phyloP scores from a whole-genome alignment of 2,888 invertebrate species.

The Sinodicranocentrus sp. region DNA sequence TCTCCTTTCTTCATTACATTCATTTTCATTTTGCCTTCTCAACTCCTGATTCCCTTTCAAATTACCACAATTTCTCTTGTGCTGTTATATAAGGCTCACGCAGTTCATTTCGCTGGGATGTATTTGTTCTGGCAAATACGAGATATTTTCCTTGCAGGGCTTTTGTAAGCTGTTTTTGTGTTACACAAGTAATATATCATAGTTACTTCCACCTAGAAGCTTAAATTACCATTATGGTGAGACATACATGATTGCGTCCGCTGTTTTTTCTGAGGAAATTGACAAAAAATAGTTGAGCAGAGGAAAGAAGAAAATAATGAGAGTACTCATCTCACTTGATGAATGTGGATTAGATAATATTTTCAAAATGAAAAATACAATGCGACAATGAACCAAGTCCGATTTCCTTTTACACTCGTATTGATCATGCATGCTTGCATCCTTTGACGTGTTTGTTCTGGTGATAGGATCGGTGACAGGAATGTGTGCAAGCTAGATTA shows the following conservation, averaged over 20 bases:
- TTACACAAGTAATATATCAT: neutral
- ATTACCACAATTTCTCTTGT: constrained; percentile 2
- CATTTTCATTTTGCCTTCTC: neutral
- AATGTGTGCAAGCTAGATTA: too few species aligned
- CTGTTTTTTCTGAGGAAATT: constrained; percentile 26
- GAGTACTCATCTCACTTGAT: constrained; percentile 16
- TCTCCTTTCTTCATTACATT: constrained; percentile 11
- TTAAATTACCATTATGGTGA: constrained; percentile 28
- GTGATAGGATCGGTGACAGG: too few species aligned
- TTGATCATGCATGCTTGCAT: constrained; percentile 41
- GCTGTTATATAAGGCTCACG: constrained; percentile 18
- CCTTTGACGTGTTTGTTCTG: too few species aligned
- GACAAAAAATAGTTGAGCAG: constrained; percentile 43
- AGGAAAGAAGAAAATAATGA: constrained; percentile 9
- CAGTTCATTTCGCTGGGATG: too few species aligned
- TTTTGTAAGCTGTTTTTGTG: too few species aligned
- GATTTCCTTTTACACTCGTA: constrained; percentile 16
- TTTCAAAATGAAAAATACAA: neutral
- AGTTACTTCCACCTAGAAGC: neutral
- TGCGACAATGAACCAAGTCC: constrained; percentile 1
- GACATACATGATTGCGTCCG: constrained; percentile 49
- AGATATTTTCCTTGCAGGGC: too few species aligned
- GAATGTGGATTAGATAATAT: constrained; percentile 14
- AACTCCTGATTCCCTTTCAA: constrained; percentile 6
- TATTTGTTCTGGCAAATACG: too few species aligned